Base-by-base conservation (phyloP, 2,797 vertebrate genomes). In the Lagorchestes hirsutus region DNA sequence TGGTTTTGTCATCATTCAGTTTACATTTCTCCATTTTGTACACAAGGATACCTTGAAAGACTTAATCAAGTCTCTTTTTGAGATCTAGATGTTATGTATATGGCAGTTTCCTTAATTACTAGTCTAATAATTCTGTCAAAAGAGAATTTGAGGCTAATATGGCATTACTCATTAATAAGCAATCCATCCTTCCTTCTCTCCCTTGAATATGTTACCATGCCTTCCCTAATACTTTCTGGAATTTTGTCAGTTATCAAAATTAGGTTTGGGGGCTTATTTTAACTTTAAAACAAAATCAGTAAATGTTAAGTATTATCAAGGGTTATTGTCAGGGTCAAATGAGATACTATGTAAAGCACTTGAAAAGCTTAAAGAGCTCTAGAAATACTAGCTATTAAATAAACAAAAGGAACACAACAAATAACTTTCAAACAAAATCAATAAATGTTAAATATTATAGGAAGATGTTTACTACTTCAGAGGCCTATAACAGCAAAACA, bases 361-460 rank as follows among this genome's bases (percentile, higher is more conserved):
- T 67, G 34, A 67, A 67, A 67, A 67, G 2, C 34, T 67, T 67
- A n/a, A 67, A 67, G 34, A 67, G 14, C 34, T n/a, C n/a, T 62
- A 62, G 59, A 62, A 62, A 34, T 62, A 31, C 24, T 56, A 56
- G 22, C 58, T 31, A 14, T 62, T 67, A 67, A 67, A 67, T 67
- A 34, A 16, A 92, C 46, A 95, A 27, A 29, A 93, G 96, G 95
- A 62, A 1, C 1, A n/a, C 57, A 92, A 1, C 92, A 93, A 92
- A 16, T 59, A 90, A 54, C n/a, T 29, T 67, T 95, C 92, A 94
- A 95, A 50, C 13, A 94, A 91, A 95, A 92, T 46, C 34, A 92
- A 87, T 92, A 95, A 94, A 93, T 90, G 29, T 56, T 93, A 1
- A 94, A 3, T 56, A 67, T 90, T 34, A 92, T 94, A 67, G 18